Evolutionary conservation across 2,113 vertebrate genomes (phyloP), one percentile per base, ranked within the genome.

Genomic region (Lepisosteus oculatus): DNA sequence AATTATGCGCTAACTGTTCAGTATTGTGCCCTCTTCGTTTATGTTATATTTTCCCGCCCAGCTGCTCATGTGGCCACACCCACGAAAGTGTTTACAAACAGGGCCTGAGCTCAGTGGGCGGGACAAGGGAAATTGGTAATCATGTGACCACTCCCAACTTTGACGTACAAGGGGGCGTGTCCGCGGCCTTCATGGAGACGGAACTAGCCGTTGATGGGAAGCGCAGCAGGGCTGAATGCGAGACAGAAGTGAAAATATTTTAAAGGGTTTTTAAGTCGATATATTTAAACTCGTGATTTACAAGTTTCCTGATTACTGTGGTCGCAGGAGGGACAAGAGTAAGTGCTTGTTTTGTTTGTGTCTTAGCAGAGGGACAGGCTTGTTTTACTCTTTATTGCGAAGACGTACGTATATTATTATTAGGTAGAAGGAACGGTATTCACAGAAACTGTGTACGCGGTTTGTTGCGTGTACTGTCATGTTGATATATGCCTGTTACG

Each of bases 151-250:
- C 3, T 8, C 68, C 47, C 17, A 15, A 5, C 14, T 41, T 3
- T 63, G 44, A 29, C 69, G 61, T 11, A 11, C 13, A 56, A 65
- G 55, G 29, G 64, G 65, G 76, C 8, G 66, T 68, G 69, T 11
- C 45, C 55, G 59, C 59, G 78, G 71, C 76, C 76, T 75, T 29
- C 64, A 64, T 68, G 69, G 76, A 78, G 47, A 47, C 72, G 55
- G 67, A 79, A 69, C 75, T 76, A 13, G 42, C 41, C 17, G 11
- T 14, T 29, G 2, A 9, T 9, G 9, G 47, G 47, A 51, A 51
- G 47, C 47, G 9, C 5, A 51, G 47, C 47, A 51, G 47, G 9
- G 47, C 47, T 9, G 47, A 51, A 9, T 6, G 47, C 47, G 5
- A 51, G 1, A 51, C 47, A 5, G 47, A 51, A 5, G 47, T 9